Conservation (phyloP, 2,797 vertebrate species). For the Labroides dimidiatus region DNA sequence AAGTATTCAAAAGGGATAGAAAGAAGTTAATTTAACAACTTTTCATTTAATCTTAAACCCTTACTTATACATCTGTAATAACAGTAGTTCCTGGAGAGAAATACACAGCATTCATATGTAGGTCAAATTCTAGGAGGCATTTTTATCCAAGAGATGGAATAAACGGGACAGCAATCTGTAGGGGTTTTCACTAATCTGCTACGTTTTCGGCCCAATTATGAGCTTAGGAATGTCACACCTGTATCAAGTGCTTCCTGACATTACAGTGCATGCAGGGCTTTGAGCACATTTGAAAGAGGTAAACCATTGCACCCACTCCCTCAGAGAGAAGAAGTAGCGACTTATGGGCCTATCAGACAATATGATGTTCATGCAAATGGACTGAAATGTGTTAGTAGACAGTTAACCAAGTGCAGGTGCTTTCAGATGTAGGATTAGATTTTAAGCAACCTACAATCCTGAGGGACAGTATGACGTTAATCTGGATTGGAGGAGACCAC, state of each 20-base stretch:
- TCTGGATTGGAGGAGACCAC: constrained; percentile 41
- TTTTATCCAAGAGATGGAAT: constrained; percentile 51
- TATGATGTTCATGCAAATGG: constrained; percentile 55
- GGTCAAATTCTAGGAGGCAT: constrained; percentile 62
- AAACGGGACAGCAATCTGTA: constrained; percentile 63
- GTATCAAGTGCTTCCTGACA: constrained; percentile 41
- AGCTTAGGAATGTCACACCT: constrained; percentile 40
- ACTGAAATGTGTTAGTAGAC: constrained; percentile 31
- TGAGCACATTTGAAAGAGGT: constrained; percentile 47
- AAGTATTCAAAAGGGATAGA: constrained; percentile 34
- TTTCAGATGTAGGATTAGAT: constrained; percentile 34
- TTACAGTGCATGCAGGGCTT: constrained; percentile 65
- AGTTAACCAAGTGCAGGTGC: constrained; percentile 39
- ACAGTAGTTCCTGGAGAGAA: constrained; percentile 49
- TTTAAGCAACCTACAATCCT: constrained; percentile 50
- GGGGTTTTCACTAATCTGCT: constrained; percentile 54
- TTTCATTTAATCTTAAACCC: constrained; percentile 41
- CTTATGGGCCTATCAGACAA: constrained; percentile 27
- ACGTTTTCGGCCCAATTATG: constrained; percentile 35
- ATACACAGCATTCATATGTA: constrained; percentile 64
- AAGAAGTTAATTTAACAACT: constrained; percentile 24
- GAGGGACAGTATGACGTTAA: constrained; percentile 57
- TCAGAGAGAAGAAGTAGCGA: constrained; percentile 18
- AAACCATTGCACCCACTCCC: constrained; percentile 42
- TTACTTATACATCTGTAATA: constrained; percentile 34